Evolutionary conservation across 1,140 invertebrate genomes (phyloP).

Genomic region (Glossosoma conforme): DNA sequence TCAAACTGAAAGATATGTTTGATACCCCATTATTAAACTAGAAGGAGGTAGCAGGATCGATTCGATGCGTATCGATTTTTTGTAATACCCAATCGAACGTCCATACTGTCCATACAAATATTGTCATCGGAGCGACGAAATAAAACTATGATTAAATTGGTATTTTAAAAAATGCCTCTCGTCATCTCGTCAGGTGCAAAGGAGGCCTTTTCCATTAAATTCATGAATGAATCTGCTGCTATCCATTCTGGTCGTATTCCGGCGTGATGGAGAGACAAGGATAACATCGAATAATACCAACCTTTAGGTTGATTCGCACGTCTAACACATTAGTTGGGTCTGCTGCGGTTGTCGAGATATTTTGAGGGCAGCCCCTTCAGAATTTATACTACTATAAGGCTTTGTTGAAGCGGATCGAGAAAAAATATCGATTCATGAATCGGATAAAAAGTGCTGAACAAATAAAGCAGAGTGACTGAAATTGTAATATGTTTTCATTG

Average conservation of each 20-base stretch:
- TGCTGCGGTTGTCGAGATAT: not conserved
- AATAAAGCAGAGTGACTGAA: not conserved
- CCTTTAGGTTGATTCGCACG: constrained; percentile 27
- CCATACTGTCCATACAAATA: constrained; percentile 28
- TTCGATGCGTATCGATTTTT: constrained; percentile 30
- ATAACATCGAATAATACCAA: constrained; percentile 7
- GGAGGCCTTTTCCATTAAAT: constrained; percentile 19
- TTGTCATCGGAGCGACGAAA: constrained; percentile 25
- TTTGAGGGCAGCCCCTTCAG: too few species aligned
- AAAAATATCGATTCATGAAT: not conserved
- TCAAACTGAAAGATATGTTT: too few species aligned
- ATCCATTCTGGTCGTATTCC: constrained; percentile 2
- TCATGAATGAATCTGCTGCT: constrained; percentile 24
- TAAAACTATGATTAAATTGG: constrained; percentile 29
- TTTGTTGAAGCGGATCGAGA: too few species aligned
- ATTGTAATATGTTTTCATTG: not conserved
- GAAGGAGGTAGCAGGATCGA: too few species aligned
- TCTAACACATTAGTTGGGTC: constrained; percentile 20
- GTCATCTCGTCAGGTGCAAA: constrained; percentile 28
- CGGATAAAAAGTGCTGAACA: not conserved
- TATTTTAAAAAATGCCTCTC: constrained; percentile 20
- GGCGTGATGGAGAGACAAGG: constrained; percentile 1
- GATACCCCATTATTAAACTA: too few species aligned
- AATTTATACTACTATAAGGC: too few species aligned
- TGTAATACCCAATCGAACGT: constrained; percentile 12